Evolutionary conservation across 2,888 invertebrate species (phyloP), one percentile per base, ranked within the genome.

Genomic region (Bibio marci): DNA sequence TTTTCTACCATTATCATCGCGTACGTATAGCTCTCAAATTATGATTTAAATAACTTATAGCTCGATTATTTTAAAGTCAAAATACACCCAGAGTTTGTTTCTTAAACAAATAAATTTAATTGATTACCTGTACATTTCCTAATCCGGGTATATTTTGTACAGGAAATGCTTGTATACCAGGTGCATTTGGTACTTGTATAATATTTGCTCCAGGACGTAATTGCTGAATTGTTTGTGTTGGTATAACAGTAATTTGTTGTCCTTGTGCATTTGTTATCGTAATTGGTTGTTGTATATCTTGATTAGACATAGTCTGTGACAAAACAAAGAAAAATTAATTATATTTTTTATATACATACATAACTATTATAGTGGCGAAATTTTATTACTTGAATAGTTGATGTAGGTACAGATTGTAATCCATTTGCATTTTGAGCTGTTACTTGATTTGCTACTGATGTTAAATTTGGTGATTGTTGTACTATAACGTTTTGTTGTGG

Each of bases 241-340:
- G 85, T 53, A 88, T 86, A 38, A 88, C 78, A 5, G 86, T 86
- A 47, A 86, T 71, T 54, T 86, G 86, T 53, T 85, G 85, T 0
- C 79, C 82, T 50, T 73, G 73, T 2, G 79, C 75, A 43, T 78
- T 74, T 46, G 73, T 78, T 41, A 80, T 75, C 11, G 80, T 78
- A 40, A 80, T 73, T 2, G 79, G 74, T 52, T 79, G 79, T 11
- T 3, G 33, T 5, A 37, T 35, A 12, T 37, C 18, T 28, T 18
- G 30, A 13, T 18, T 39, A 27, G 13, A 30, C 42, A 35, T 18
- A 11, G 35, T 36, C 28, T 36, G 15, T 22, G 22, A 22, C 4
- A 22, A 6, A 22, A 22, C 8, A 22, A 22, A 22, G 22, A 22
- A 22, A 22, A 22, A 22, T 22, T 22, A 6, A 14, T 32, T 14